Conservation (phyloP, 2,113 vertebrate genomes). For the Grallaria varia region DNA sequence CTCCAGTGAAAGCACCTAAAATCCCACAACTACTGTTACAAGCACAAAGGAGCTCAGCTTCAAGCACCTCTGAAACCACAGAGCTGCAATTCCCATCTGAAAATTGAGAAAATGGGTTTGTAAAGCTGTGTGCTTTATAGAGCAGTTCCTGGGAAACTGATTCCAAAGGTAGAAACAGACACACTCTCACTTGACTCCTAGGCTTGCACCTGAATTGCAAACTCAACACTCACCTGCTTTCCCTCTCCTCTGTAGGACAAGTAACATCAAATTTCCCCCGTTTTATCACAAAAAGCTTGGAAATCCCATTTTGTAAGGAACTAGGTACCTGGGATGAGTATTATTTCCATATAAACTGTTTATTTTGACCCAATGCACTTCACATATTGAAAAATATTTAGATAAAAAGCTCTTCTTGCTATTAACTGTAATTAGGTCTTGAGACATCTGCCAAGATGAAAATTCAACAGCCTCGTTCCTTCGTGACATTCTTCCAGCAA, state of each 20-base stretch:
- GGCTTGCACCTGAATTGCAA: not conserved
- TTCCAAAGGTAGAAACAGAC: not conserved
- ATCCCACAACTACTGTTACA: not conserved
- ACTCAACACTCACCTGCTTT: not conserved
- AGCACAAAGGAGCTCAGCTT: not conserved
- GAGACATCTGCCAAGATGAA: not conserved
- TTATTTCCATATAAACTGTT: conserved; percentile 6
- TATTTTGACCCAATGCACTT: not conserved
- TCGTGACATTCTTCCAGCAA: not conserved
- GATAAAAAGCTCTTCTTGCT: not conserved
- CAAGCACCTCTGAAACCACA: not conserved
- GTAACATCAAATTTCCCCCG: not conserved
- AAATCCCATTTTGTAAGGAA: not conserved
- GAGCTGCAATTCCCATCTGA: not conserved
- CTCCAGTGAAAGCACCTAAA: not conserved
- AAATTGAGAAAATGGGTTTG: not conserved
- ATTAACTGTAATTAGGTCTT: not conserved
- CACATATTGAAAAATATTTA: conserved; percentile 3
- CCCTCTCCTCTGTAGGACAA: not conserved
- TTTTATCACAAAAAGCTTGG: not conserved
- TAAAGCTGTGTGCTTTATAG: not conserved
- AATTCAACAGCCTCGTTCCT: not conserved
- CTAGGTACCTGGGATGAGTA: not conserved
- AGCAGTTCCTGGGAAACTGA: not conserved
- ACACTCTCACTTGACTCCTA: not conserved